A percentile compares a stretch with the other conserved stretches of the same genome.
Conservation (phyloP, 1,140 invertebrate species). For the Caenorhabditis latens region DNA sequence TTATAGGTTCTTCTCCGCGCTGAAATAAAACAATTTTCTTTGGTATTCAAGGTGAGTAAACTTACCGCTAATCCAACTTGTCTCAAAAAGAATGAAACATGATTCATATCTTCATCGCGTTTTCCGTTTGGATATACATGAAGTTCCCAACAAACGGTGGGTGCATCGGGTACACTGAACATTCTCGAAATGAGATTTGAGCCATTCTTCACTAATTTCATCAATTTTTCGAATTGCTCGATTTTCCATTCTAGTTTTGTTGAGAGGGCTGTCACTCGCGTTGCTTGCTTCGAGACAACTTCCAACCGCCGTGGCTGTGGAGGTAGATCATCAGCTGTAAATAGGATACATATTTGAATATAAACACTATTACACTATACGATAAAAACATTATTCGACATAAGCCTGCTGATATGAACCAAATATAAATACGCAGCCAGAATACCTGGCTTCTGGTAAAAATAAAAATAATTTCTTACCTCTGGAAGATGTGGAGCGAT, state of each 20-base stretch:
- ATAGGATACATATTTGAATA: neutral
- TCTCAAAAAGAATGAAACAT: slow-evolving; percentile 76
- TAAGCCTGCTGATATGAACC: no score
- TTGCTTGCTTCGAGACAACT: slow-evolving; percentile 70
- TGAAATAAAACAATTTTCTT: slow-evolving; percentile 59
- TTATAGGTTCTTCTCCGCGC: slow-evolving; percentile 73
- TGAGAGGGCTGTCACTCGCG: slow-evolving; percentile 68
- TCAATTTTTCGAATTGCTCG: slow-evolving; percentile 74
- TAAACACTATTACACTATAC: no score
- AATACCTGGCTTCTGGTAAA: no score
- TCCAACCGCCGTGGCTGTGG: slow-evolving; percentile 60
- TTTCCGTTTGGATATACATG: slow-evolving; percentile 77
- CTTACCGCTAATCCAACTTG: slow-evolving; percentile 74
- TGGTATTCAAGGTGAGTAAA: neutral
- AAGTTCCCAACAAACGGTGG: slow-evolving; percentile 75
- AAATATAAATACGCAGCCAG: no score
- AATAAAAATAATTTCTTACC: neutral
- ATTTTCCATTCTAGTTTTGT: slow-evolving; percentile 71
- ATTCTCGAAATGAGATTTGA: slow-evolving; percentile 72
- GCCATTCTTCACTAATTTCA: slow-evolving; percentile 76
- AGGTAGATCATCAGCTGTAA: slow-evolving; percentile 53
- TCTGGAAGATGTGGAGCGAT: slow-evolving; percentile 8
- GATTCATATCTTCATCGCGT: slow-evolving; percentile 72
- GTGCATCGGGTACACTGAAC: slow-evolving; percentile 67
- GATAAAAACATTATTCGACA: no score